A percentile compares a stretch with the other conserved stretches of the same genome.
Evolutionary conservation across 2,888 invertebrate species (phyloP).

Genomic region (Apotomis betuletana): DNA sequence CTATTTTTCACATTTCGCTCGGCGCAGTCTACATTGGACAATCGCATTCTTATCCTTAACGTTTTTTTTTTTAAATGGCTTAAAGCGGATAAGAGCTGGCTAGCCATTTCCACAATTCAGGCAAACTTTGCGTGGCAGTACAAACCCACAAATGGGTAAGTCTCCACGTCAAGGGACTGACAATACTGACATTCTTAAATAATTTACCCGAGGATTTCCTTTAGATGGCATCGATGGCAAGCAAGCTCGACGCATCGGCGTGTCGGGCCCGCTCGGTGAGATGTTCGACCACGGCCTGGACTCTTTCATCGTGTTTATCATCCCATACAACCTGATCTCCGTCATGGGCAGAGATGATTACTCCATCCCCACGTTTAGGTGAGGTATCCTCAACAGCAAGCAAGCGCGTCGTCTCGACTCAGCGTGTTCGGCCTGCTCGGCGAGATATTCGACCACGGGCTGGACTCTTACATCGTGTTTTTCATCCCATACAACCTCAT

Average conservation of each 20-base stretch:
- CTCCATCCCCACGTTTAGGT: slow-evolving; percentile 79
- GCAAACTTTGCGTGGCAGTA: no score
- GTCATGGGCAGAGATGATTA: slow-evolving; percentile 92
- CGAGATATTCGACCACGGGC: slow-evolving; percentile 98
- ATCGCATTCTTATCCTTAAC: no score
- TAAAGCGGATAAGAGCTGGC: no score
- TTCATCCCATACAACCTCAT: slow-evolving; percentile 96
- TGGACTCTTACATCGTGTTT: slow-evolving; percentile 97
- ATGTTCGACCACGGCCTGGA: slow-evolving; percentile 99
- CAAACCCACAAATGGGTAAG: no score
- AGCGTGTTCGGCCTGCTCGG: slow-evolving; percentile 97
- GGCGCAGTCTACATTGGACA: no score
- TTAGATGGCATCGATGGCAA: slow-evolving; percentile 98
- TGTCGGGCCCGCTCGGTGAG: slow-evolving; percentile 97
- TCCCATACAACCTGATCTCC: slow-evolving; percentile 95
- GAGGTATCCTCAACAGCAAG: slow-evolving; percentile 92
- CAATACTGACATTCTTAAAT: no score
- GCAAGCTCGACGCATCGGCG: slow-evolving; percentile 96
- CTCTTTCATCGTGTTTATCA: slow-evolving; percentile 96
- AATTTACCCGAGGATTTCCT: neutral
- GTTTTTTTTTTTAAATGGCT: no score
- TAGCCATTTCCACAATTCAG: no score
- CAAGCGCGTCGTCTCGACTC: slow-evolving; percentile 90
- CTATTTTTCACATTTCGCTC: no score
- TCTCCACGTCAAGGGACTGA: no score